Evolutionary conservation across 2,113 vertebrate genomes (phyloP).

Genomic region (Kryptolebias marmoratus): DNA sequence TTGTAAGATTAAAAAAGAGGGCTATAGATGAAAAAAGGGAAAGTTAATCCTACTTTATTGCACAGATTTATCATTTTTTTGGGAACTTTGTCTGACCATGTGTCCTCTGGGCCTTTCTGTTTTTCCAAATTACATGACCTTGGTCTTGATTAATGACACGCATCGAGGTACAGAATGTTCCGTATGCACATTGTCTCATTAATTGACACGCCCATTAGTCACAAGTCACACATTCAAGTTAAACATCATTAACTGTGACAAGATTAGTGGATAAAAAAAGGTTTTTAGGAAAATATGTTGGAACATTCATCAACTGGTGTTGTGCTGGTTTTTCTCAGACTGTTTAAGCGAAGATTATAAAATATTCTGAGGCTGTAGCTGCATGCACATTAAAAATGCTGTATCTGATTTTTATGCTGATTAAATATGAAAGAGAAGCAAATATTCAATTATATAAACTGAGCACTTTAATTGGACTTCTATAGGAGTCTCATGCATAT

Average conservation of each 20-base stretch:
- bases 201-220: conserved; percentile 70
- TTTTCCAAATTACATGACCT: conserved; percentile 53
- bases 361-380: conserved; percentile 2
- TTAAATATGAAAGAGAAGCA: conserved; percentile 32
- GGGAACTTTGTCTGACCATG: not conserved
- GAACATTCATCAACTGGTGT: conserved; percentile 38
- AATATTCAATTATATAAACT: conserved; percentile 36
- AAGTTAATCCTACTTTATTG: not conserved
- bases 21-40: not conserved
- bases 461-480: conserved; percentile 49
- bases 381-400: not conserved
- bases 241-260: conserved; percentile 70
- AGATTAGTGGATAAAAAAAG: conserved; percentile 60
- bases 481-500: conserved; percentile 46
- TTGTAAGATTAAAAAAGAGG: not conserved
- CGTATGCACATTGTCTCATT: conserved; percentile 67
- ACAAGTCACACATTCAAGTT: conserved; percentile 57
- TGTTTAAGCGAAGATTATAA: not conserved
- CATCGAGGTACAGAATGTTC: conserved; percentile 34
- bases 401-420: conserved; percentile 16
- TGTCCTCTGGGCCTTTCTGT: not conserved
- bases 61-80: not conserved
- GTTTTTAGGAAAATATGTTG: conserved; percentile 37
- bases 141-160: conserved; percentile 71
- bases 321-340: conserved; percentile 3